Base-by-base conservation (phyloP, 1,140 invertebrate species). In the Drosophila carrolli region DNA sequence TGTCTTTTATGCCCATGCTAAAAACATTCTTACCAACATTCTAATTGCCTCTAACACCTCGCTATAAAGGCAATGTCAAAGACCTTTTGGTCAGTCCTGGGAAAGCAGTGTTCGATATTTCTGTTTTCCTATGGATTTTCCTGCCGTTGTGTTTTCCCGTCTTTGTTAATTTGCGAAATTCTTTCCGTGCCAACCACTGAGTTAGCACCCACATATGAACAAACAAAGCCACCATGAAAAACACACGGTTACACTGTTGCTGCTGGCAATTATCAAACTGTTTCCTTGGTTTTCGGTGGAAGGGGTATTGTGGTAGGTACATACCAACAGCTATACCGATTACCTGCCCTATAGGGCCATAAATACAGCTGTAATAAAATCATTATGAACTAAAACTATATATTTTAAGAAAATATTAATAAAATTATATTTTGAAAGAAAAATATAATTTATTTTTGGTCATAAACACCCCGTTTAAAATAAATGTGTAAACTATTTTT, bases 141-240 rank as follows among this genome's bases (percentile, higher is more conserved):
- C 78, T 81, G 54, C 10, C 43, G 54, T 35, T 44, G 40, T 60
- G 55, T 63, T 63, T 63, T 63, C 59, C 35, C 57, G 19, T 35
- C 57, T 56, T 54, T 82, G 82, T 72, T 88, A 86, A 86, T 75
- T 82, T 65, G 82, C 84, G 75, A 86, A 86, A 86, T 86, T 88
- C 82, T 63, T 76, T 51, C 72, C 71, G 50, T 75, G 72, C 46
- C 55, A 71, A 73, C 67, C 35, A 29, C 32, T 40, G 62, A 65
- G 66, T 79, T 86, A 76, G 61, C 82, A 86, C 78, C 83, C 82
- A 68, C 82, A 86, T 59, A 53, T 56, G 40, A 65, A 55, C 35
- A 53, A 67, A 65, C 58, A 67, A 65, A 50, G 46, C 16, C 58
- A 29, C 29, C 23, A 19, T 35, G 27, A 44, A 51, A 61, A 10